Percentiles rank a stretch among this genome's conserved stretches.
These are phyloP conservation scores for Oostethus manadensis DNA, from an alignment of 2,113 vertebrate genomes.

Conservation along the genomic window DNA sequence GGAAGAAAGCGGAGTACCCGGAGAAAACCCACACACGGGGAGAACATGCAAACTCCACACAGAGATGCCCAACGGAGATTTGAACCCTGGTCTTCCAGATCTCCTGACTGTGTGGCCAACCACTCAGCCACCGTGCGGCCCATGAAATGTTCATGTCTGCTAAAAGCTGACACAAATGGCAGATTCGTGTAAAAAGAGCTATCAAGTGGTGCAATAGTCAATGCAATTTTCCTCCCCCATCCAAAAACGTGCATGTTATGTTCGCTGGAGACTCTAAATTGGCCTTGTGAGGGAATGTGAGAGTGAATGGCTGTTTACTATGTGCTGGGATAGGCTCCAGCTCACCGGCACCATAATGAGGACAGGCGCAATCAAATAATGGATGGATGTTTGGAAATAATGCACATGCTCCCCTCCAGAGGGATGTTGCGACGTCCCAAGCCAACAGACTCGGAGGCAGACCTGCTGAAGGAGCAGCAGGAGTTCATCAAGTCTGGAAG, in stretches of 20 bases:
- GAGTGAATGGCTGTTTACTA: neutral
- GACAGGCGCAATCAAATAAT: neutral
- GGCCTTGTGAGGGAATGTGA: neutral
- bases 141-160: neutral
- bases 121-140: too few species aligned
- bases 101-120: too few species aligned
- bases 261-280: neutral
- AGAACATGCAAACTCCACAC: too few species aligned
- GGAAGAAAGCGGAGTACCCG: too few species aligned
- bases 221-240: too few species aligned
- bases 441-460: constrained; percentile 85
- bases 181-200: neutral
- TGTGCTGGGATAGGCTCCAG: neutral
- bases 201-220: neutral
- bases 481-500: constrained; percentile 79
- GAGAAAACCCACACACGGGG: too few species aligned
- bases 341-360: neutral
- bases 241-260: too few species aligned
- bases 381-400: neutral
- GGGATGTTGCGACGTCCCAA: constrained; percentile 87
- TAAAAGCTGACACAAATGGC: neutral
- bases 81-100: too few species aligned
- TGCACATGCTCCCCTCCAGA: constrained; percentile 6
- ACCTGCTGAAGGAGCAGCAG: constrained; percentile 85
- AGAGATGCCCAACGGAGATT: too few species aligned